Evolutionary conservation across 2,888 invertebrate genomes (phyloP).

Genomic region (Eupeodes luniger): DNA sequence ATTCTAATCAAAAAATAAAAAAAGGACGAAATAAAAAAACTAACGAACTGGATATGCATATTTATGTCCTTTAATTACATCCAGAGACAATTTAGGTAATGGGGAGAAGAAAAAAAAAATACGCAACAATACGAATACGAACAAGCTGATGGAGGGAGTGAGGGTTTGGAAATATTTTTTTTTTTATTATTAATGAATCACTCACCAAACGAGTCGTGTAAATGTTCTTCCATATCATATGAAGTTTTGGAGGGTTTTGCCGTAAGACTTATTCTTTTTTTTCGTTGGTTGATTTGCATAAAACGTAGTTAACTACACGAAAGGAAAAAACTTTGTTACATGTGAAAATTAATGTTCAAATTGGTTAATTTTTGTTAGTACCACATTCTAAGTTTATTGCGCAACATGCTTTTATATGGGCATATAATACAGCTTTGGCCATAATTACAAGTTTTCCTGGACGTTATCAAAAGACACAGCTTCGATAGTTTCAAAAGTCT

Average conservation of each 20-base stretch:
- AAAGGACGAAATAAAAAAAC: constrained; percentile 9
- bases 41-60: constrained; percentile 64
- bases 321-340: background rate
- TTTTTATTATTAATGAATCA: constrained; percentile 40
- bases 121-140: constrained; percentile 1
- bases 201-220: constrained; percentile 43
- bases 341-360: too few species aligned
- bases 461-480: too few species aligned
- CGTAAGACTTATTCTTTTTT: constrained; percentile 2
- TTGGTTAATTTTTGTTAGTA: too few species aligned
- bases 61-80: constrained; percentile 73
- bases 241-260: constrained; percentile 13
- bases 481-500: too few species aligned
- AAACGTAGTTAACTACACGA: constrained; percentile 4
- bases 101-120: constrained; percentile 38
- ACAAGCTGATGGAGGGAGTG: background rate
- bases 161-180: constrained; percentile 20
- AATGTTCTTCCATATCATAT: constrained; percentile 56
- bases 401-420: too few species aligned
- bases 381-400: too few species aligned
- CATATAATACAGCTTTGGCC: too few species aligned
- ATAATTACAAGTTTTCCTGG: too few species aligned
- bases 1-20: constrained; percentile 29
- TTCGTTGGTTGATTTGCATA: constrained; percentile 42
- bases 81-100: constrained; percentile 40